Conservation (phyloP, 2,113 vertebrate genomes). For the Xiphias gladius region DNA sequence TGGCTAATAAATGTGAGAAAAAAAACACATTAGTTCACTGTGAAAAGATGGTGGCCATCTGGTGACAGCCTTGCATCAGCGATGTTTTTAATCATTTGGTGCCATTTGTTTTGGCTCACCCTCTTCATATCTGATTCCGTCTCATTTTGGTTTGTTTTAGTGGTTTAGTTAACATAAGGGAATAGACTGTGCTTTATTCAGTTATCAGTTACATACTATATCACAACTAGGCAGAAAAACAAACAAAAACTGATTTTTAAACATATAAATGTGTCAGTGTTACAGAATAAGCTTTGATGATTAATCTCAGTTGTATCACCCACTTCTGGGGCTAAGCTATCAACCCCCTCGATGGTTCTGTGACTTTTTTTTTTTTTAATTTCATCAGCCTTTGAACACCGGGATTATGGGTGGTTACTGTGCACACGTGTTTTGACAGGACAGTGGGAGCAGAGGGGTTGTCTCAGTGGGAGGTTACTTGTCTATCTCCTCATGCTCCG, state of each 20-base stretch:
- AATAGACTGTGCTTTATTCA: conserved; percentile 10
- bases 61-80: conserved; percentile 66
- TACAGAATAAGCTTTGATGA: neutral
- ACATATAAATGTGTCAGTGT: neutral
- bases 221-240: conserved; percentile 6
- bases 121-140: conserved; percentile 56
- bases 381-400: conserved; percentile 55
- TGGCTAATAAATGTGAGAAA: conserved; percentile 70
- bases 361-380: conserved; percentile 24
- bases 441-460: conserved; percentile 56
- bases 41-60: conserved; percentile 71
- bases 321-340: conserved; percentile 11
- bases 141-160: conserved; percentile 44
- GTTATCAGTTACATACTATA: conserved; percentile 8
- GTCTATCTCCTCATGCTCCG: conserved; percentile 67
- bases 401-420: conserved; percentile 49
- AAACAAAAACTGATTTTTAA: neutral
- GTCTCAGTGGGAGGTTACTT: conserved; percentile 63
- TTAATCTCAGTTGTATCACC: conserved; percentile 27
- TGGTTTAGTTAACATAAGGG: conserved; percentile 34
- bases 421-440: conserved; percentile 62
- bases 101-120: conserved; percentile 60
- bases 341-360: neutral
- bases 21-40: conserved; percentile 68
- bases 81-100: conserved; percentile 59